Conservation (phyloP, 2,797 vertebrate species). For the Lycodopsis pacificus region DNA sequence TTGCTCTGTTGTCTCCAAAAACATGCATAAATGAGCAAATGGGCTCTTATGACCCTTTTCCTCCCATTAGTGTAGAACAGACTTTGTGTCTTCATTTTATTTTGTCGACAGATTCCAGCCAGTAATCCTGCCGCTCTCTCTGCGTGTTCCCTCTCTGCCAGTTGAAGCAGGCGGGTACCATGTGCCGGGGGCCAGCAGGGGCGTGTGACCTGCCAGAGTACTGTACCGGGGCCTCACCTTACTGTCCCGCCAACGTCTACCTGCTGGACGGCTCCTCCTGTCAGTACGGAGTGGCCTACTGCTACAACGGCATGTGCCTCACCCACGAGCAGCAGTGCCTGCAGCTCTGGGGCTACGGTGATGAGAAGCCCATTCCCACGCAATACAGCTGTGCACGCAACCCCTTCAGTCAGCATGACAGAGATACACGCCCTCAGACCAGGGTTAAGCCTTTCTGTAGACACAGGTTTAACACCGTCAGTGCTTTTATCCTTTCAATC, state of each 20-base stretch:
- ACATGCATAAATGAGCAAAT: not conserved
- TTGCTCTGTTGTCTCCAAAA: not conserved
- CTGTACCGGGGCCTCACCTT: conserved; percentile 91
- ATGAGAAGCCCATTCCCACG: not conserved
- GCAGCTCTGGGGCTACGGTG: conserved; percentile 96
- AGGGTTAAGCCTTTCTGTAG: conserved; percentile 15
- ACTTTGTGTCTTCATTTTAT: not conserved
- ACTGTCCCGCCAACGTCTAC: conserved; percentile 92
- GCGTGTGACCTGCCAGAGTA: conserved; percentile 95
- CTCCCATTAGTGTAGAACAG: not conserved
- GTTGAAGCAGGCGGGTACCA: conserved; percentile 90
- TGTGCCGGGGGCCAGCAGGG: conserved; percentile 88
- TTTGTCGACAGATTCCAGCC: not conserved
- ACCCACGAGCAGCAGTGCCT: conserved; percentile 93
- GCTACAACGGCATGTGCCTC: conserved; percentile 93
- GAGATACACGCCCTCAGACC: not conserved
- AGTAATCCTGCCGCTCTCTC: not conserved
- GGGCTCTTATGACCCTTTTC: not conserved
- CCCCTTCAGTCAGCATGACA: not conserved
- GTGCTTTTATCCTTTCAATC: not conserved
- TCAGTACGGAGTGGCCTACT: conserved; percentile 87
- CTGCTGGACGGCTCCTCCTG: conserved; percentile 91
- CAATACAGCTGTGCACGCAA: not conserved
- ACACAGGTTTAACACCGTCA: conserved; percentile 2
- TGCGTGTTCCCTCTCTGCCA: conserved; percentile 54